Percentiles rank a stretch among this genome's conserved stretches.
Evolutionary conservation across 2,888 invertebrate genomes (phyloP).

Genomic region (Phyllotreta cruciferae): DNA sequence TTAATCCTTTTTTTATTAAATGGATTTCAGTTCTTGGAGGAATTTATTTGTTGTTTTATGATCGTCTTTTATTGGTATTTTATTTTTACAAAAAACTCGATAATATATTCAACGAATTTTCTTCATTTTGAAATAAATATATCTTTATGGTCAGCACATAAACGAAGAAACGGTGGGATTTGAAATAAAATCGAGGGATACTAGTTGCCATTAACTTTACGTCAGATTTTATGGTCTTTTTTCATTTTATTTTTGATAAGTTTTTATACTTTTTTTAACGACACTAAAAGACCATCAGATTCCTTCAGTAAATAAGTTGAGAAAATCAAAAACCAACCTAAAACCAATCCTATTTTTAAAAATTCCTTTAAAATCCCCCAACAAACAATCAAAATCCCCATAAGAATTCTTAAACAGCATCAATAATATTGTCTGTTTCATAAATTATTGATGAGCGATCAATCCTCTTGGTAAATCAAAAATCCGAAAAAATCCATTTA

Average conservation of each 20-base stretch:
- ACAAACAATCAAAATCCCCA: too few species aligned
- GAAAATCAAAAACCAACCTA: too few species aligned
- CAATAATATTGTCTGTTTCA: background rate
- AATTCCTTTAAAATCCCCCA: too few species aligned
- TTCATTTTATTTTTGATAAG: too few species aligned
- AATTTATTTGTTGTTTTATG: slow-evolving; percentile 32
- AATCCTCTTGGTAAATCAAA: slow-evolving; percentile 19
- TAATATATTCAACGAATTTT: slow-evolving; percentile 34
- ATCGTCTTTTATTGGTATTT: slow-evolving; percentile 34
- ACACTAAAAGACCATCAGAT: too few species aligned
- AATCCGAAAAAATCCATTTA: slow-evolving; percentile 21
- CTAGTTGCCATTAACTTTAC: slow-evolving; percentile 20
- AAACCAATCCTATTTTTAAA: too few species aligned
- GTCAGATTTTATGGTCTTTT: slow-evolving; percentile 10
- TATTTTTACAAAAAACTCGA: slow-evolving; percentile 38
- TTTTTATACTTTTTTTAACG: too few species aligned
- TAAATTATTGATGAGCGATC: background rate
- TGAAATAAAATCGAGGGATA: slow-evolving; percentile 11
- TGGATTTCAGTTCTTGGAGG: too few species aligned
- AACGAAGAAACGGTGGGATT: slow-evolving; percentile 19
- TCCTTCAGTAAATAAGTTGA: too few species aligned
- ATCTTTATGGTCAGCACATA: slow-evolving; percentile 15
- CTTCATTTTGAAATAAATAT: slow-evolving; percentile 21
- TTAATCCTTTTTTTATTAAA: too few species aligned
- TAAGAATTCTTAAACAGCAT: too few species aligned